Conservation (phyloP, 2,888 invertebrate species). For the Acanthopleura granulata region DNA sequence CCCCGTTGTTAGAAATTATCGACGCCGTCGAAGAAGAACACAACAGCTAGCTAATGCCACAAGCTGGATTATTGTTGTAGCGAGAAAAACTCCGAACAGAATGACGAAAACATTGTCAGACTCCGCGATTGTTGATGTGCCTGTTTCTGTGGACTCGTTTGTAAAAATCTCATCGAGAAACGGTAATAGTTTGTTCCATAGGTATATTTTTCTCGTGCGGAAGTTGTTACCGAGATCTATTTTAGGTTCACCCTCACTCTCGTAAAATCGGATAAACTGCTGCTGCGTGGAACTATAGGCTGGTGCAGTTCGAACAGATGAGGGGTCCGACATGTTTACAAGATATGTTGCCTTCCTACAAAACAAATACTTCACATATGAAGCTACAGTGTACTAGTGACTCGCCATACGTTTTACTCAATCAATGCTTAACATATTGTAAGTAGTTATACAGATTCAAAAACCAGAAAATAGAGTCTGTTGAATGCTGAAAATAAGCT, state of each 20-base stretch:
- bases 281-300: background rate
- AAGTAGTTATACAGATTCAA: too few species aligned
- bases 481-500: too few species aligned
- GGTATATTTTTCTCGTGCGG: conserved; percentile 10
- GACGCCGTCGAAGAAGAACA: background rate
- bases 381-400: too few species aligned
- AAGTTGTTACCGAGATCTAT: conserved; percentile 9
- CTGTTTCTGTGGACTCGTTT: background rate
- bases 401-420: too few species aligned
- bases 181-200: conserved; percentile 12
- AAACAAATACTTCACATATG: background rate
- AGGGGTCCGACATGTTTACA: background rate
- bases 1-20: background rate
- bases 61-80: conserved; percentile 2
- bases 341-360: background rate
- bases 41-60: background rate
- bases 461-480: too few species aligned
- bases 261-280: conserved; percentile 4
- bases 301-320: background rate
- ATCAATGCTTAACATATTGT: too few species aligned
- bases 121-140: background rate
- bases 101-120: background rate
- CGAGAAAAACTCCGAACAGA: background rate
- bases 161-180: conserved; percentile 6
- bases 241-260: background rate